Evolutionary conservation across 2,797 vertebrate species (phyloP).

Genomic region (Balearica regulorum): DNA sequence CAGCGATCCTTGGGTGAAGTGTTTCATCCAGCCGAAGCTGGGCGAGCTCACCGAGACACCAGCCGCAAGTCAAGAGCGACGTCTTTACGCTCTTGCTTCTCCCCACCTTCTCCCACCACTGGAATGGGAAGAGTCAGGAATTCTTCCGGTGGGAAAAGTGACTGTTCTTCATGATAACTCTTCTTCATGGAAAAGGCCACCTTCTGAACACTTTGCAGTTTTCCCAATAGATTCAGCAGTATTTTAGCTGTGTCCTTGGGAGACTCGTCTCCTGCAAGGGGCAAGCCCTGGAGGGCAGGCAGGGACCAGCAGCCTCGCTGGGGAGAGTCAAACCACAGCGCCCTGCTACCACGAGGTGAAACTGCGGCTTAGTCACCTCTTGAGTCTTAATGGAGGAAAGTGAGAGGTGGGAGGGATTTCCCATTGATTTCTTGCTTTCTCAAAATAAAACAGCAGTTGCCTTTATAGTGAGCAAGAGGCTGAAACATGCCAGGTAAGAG

Average conservation of each 20-base stretch:
- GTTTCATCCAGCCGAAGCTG: not conserved
- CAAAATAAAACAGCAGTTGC: not conserved
- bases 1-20: not conserved
- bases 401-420: not conserved
- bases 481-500: not conserved
- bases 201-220: not conserved
- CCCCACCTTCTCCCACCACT: not conserved
- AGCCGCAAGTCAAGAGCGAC: not conserved
- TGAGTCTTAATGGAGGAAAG: not conserved
- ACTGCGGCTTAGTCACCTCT: not conserved
- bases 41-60: not conserved
- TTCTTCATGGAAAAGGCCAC: not conserved
- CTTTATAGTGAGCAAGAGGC: not conserved
- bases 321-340: rapidly evolving
- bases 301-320: not conserved
- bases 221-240: not conserved
- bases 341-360: not conserved
- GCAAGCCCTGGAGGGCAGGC: not conserved
- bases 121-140: not conserved
- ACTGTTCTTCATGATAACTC: not conserved
- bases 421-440: not conserved
- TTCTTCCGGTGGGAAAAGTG: not conserved
- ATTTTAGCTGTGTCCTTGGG: not conserved
- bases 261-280: not conserved
- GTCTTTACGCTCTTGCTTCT: not conserved